Evolutionary conservation across 2,113 vertebrate species (phyloP).

Genomic region (Pelusios castaneus): DNA sequence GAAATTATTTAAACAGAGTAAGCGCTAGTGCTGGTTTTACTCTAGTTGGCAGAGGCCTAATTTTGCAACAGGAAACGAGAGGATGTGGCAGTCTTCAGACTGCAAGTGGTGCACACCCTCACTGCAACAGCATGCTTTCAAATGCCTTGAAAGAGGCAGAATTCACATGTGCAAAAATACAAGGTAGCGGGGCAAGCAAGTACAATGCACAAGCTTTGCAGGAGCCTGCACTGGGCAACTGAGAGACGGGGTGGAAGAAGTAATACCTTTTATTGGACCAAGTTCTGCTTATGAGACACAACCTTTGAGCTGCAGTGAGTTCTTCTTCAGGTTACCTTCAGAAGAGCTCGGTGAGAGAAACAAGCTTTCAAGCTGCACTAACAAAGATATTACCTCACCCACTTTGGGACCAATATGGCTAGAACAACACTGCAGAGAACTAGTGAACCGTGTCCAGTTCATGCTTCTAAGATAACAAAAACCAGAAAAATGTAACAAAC

Average conservation of each 20-base stretch:
- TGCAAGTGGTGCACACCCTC: not conserved
- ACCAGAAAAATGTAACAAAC: not conserved
- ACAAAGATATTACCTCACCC: not conserved
- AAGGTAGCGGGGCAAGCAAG: rapidly evolving
- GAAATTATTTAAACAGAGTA: rapidly evolving
- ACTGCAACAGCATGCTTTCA: not conserved
- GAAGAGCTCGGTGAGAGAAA: not conserved
- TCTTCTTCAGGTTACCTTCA: not conserved
- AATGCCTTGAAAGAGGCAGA: not conserved
- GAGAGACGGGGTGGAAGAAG: not conserved
- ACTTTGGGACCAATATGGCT: not conserved
- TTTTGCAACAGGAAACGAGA: not conserved
- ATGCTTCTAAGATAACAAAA: not conserved
- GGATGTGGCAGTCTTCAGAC: not conserved
- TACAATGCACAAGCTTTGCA: not conserved
- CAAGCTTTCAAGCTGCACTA: not conserved
- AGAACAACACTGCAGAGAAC: not conserved
- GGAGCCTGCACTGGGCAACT: not conserved
- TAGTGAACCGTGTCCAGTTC: not conserved
- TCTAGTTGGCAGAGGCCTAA: not conserved
- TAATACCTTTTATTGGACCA: not conserved
- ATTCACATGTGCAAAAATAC: not conserved
- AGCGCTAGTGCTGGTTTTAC: not conserved
- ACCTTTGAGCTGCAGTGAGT: not conserved
- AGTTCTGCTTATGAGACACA: not conserved